Base-by-base conservation (phyloP, 2,113 vertebrate genomes). In the Coracopsis vasa region DNA sequence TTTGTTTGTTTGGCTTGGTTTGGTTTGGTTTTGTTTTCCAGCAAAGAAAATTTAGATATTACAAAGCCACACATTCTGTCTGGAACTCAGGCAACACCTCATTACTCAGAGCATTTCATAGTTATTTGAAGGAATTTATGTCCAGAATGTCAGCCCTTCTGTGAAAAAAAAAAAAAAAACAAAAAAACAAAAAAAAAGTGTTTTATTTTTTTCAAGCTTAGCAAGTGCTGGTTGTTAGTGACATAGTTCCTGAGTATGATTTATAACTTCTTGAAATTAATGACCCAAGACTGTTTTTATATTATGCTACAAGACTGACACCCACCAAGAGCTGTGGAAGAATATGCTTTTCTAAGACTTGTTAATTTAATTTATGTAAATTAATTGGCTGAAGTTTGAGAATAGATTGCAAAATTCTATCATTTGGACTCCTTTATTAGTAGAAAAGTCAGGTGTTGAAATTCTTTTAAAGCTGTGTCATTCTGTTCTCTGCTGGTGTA, bases 311-410 rank as follows among this genome's bases (percentile, higher is more conserved):
- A 1, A 95, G 75, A 81, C 41, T 96, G 95, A 95, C 82, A 92
- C 80, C 44, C 75, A 97, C 54, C 41, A 95, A 54, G 44, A 94
- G 17, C 85, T 86, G 23, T 66, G 54, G 67, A 92, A 90, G 39
- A 74, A 94, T 85, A 94, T 33, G 44, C 20, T 89, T 97, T 97
- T 98, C 92, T 14, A 97, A 95, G 69, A 95, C 53, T 61, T 96
- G 95, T 88, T 97, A 97, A 97, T 97, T 97, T 98, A 97, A 94
- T 80, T 93, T 95, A 95, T 95, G 92, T 61, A 98, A 98, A 97
- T 98, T 97, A 97, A 96, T 97, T 97, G 94, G 86, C 56, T 97
- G 67, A 82, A 80, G 20, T 90, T 96, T 92, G 71, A 96, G 90
- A 95, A 93, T 95, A 87, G 54, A 91, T 70, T 84, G 29, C 28